phyloP scores from a whole-genome alignment of 2,113 vertebrate species.

The Tachysurus fulvidraco region DNA sequence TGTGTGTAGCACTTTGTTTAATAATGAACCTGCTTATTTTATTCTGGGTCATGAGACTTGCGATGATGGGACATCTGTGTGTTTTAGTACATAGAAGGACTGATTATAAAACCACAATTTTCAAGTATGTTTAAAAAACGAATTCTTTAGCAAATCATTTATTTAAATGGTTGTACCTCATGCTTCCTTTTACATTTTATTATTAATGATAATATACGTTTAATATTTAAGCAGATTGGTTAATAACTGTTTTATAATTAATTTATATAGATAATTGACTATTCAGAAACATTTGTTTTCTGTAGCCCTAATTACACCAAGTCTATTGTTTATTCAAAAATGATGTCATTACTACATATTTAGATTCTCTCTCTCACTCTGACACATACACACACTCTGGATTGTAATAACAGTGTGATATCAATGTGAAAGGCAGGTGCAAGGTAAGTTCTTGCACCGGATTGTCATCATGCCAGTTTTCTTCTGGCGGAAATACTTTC shows the following conservation, averaged over 20 bases:
- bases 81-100: neutral
- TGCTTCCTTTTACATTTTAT: neutral
- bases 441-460: too few relatives aligned
- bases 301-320: neutral
- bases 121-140: neutral
- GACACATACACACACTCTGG: neutral
- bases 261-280: neutral
- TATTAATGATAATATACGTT: neutral
- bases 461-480: neutral
- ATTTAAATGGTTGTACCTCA: neutral
- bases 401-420: neutral
- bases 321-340: neutral
- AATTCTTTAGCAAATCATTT: neutral
- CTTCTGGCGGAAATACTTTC: neutral
- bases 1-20: neutral
- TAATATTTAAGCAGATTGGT: neutral
- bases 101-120: neutral
- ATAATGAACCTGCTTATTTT: neutral
- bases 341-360: neutral
- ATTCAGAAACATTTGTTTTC: neutral
- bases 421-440: neutral
- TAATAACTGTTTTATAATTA: neutral
- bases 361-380: neutral
- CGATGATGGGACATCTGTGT: neutral
- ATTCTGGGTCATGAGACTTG: neutral